A percentile compares a stretch with the other conserved stretches of the same genome.
Evolutionary conservation across 2,888 invertebrate species (phyloP).

Genomic region (Diabrotica balteata): DNA sequence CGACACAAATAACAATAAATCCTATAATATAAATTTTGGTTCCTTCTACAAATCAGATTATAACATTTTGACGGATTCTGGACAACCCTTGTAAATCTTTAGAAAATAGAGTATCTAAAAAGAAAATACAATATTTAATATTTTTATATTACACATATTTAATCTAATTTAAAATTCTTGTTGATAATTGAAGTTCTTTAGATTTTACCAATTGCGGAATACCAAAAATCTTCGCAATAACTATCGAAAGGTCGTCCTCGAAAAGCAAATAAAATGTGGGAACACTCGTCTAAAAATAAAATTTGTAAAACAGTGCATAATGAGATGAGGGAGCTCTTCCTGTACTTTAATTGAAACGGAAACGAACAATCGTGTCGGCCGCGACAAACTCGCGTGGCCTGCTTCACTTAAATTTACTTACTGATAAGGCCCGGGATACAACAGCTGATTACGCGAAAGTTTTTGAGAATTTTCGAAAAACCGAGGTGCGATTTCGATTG

Average conservation of each 20-base stretch:
- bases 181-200: no score
- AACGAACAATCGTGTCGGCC: constrained; percentile 60
- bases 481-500: constrained; percentile 1
- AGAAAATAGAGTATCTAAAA: no score
- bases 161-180: no score
- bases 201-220: no score
- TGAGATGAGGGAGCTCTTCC: constrained; percentile 63
- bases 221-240: constrained; percentile 10
- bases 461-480: constrained; percentile 20
- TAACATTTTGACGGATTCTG: no score
- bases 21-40: no score
- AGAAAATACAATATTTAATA: no score
- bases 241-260: constrained; percentile 20
- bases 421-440: constrained; percentile 48
- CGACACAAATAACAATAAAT: no score
- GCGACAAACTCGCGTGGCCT: constrained; percentile 57
- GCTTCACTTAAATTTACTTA: constrained; percentile 46
- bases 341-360: constrained; percentile 62
- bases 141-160: no score
- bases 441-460: constrained; percentile 46
- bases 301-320: constrained; percentile 62
- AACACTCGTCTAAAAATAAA: constrained; percentile 58
- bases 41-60: no score
- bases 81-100: no score
- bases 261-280: constrained; percentile 28